Evolutionary conservation across 2,888 invertebrate genomes (phyloP).

Genomic region (Nemurella pictetii): DNA sequence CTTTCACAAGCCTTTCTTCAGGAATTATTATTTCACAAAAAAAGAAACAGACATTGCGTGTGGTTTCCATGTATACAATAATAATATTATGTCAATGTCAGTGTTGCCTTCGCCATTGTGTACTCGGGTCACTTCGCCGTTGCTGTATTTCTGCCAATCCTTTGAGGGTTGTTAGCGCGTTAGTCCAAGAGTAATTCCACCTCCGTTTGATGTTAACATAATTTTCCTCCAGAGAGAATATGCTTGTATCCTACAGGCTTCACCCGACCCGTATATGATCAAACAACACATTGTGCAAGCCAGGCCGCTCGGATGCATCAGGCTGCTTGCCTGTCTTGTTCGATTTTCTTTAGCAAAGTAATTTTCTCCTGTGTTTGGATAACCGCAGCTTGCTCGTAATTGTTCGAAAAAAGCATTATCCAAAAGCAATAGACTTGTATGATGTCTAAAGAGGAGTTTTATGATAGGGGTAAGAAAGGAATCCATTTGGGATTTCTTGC

Average conservation of each 20-base stretch:
- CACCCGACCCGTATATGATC: not conserved
- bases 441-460: not conserved
- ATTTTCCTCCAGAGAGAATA: conserved; percentile 15
- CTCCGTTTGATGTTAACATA: conserved; percentile 6
- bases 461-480: not conserved
- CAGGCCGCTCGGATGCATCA: not conserved
- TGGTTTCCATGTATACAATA: not conserved
- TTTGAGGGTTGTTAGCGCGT: not conserved
- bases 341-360: not conserved
- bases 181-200: not conserved
- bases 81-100: not conserved
- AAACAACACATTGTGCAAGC: not conserved
- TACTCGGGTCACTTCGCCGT: not conserved
- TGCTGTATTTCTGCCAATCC: not conserved
- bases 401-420: not conserved
- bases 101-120: not conserved
- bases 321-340: not conserved
- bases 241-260: not conserved
- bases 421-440: not conserved
- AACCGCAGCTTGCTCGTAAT: not conserved
- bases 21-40: not conserved
- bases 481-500: not conserved
- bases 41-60: not conserved
- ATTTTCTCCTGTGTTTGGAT: not conserved
- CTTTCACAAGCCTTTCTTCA: not conserved